Conservation (phyloP, 2,797 vertebrate genomes). For the Enteromius argenteus region DNA sequence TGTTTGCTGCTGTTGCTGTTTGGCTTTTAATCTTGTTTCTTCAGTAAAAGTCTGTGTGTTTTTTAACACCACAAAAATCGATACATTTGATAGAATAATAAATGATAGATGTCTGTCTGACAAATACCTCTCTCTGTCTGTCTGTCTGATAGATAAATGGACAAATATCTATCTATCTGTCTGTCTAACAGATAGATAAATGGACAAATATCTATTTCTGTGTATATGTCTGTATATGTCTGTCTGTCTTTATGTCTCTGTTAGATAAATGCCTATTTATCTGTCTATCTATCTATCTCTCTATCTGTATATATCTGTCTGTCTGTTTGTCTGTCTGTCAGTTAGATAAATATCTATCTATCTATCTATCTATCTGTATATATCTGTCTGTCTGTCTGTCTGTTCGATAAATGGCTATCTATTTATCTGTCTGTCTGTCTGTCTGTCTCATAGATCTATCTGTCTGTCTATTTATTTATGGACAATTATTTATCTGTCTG, state of each 20-base stretch:
- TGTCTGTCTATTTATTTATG: background rate
- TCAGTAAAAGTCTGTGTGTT: background rate
- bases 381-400: background rate
- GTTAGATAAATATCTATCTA: background rate
- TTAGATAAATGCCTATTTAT: no score
- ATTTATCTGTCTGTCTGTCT: background rate
- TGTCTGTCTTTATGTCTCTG: no score
- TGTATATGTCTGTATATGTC: no score
- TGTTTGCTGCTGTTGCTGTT: conserved; percentile 28
- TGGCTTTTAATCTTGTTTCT: background rate
- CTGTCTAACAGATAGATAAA: background rate
- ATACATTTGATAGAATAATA: background rate
- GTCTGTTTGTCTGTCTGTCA: background rate
- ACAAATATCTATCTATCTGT: no score
- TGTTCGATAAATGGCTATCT: background rate
- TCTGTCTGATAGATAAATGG: background rate
- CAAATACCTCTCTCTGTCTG: background rate
- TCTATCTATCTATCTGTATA: accelerated
- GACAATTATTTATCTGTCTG: background rate
- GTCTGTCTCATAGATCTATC: background rate
- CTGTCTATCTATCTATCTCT: background rate
- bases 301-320: background rate
- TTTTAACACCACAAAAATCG: background rate
- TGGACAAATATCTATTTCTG: no score
- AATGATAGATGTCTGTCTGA: background rate